Conservation (phyloP, 2,888 invertebrate species). For the Drosophila stalkeri region DNA sequence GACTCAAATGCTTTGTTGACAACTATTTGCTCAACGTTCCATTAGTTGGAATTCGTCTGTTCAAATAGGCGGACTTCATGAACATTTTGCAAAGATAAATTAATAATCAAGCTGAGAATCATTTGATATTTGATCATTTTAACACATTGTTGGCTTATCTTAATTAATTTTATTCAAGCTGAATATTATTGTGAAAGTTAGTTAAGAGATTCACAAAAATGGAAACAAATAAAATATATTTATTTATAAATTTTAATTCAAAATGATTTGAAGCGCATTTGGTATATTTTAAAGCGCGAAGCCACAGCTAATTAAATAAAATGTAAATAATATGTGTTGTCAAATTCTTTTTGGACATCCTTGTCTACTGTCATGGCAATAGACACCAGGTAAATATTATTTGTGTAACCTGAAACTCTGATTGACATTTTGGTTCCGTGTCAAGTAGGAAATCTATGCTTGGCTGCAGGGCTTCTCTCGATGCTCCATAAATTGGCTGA, state of each 20-base stretch:
- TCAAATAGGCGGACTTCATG: neutral
- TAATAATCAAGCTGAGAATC: too few species aligned
- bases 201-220: too few species aligned
- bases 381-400: neutral
- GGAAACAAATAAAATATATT: too few species aligned
- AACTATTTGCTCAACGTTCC: neutral
- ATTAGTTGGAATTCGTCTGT: neutral
- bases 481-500: neutral
- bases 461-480: neutral
- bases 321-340: neutral
- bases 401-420: neutral
- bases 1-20: neutral
- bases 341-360: neutral
- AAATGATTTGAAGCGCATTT: neutral
- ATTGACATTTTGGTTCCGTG: neutral
- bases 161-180: neutral
- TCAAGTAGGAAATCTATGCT: neutral
- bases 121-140: neutral
- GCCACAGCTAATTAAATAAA: neutral
- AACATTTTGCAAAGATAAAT: neutral
- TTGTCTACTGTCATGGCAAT: constrained; percentile 25
- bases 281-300: neutral
- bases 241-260: neutral
- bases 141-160: neutral
- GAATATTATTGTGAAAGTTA: neutral